These are phyloP conservation scores for Girardinichthys multiradiatus DNA, from an alignment of 2,113 vertebrate species.

Conservation along the genomic window DNA sequence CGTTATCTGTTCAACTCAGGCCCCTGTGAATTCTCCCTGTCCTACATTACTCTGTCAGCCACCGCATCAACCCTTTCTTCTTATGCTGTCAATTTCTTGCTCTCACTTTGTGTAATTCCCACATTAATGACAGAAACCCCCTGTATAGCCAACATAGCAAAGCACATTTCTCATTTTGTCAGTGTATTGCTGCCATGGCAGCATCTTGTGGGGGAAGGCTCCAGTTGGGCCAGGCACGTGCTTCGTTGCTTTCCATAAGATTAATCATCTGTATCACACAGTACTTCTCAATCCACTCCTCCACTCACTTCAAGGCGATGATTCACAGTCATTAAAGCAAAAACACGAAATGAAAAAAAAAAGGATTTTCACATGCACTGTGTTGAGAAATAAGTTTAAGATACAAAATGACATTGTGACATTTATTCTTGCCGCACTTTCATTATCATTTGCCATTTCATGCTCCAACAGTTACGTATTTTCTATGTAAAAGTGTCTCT, in stretches of 20 bases:
- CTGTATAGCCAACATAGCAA: conserved; percentile 24
- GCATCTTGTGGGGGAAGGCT: conserved; percentile 23
- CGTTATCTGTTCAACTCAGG: conserved; percentile 44
- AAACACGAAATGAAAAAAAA: not conserved
- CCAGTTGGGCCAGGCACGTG: conserved; percentile 10
- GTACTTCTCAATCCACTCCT: conserved; percentile 34
- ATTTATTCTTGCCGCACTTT: conserved; percentile 23
- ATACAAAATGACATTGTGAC: not conserved
- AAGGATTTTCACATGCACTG: not conserved
- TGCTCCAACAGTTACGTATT: not conserved
- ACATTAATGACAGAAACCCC: not conserved
- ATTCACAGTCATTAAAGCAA: conserved; percentile 44
- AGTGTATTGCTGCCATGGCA: conserved; percentile 42
- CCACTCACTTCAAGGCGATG: conserved; percentile 18
- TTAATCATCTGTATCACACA: conserved; percentile 57
- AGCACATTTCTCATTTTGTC: conserved; percentile 51
- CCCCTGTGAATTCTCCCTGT: conserved; percentile 30
- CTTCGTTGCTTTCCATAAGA: conserved; percentile 38
- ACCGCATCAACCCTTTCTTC: conserved; percentile 3
- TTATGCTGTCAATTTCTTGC: not conserved
- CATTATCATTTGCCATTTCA: conserved; percentile 13
- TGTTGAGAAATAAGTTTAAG: conserved; percentile 9
- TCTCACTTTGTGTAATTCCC: not conserved
- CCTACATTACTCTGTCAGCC: conserved; percentile 45
- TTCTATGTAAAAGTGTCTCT: not conserved